These are phyloP conservation scores for Oxyura jamaicensis DNA, from an alignment of 2,113 vertebrate species.

Conservation along the genomic window DNA sequence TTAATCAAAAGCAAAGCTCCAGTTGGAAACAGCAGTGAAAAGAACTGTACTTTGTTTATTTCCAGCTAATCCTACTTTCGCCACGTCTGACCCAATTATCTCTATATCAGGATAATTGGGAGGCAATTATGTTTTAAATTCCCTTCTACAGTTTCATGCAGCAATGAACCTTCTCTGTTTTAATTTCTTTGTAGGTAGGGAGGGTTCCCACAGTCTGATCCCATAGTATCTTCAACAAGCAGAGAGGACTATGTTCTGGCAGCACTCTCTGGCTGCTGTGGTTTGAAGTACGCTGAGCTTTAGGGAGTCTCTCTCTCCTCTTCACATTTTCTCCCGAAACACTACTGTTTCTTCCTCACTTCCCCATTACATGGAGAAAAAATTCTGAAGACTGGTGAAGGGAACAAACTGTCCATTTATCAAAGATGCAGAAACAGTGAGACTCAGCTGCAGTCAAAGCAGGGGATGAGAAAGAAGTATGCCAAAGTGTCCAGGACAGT, in stretches of 20 bases:
- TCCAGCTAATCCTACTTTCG: background rate
- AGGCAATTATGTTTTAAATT: background rate
- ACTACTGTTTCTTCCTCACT: background rate
- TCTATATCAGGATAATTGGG: background rate
- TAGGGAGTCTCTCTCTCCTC: background rate
- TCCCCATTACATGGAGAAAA: background rate
- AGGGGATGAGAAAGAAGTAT: background rate
- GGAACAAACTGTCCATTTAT: background rate
- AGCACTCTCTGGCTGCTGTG: background rate
- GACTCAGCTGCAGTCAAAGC: background rate
- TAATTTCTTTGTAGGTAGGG: rapidly evolving
- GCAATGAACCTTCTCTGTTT: background rate
- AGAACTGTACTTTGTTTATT: background rate
- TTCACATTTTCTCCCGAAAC: background rate
- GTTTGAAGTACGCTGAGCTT: background rate
- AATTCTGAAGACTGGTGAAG: background rate
- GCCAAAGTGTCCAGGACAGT: background rate
- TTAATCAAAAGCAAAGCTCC: background rate
- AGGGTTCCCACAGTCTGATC: background rate
- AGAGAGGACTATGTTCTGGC: background rate
- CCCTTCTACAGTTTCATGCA: background rate
- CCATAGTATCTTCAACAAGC: background rate
- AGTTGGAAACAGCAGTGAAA: background rate
- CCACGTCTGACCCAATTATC: background rate
- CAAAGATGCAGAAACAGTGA: background rate